These are phyloP conservation scores for Drosophila orosa DNA, from an alignment of 1,140 invertebrate genomes.

Conservation along the genomic window DNA sequence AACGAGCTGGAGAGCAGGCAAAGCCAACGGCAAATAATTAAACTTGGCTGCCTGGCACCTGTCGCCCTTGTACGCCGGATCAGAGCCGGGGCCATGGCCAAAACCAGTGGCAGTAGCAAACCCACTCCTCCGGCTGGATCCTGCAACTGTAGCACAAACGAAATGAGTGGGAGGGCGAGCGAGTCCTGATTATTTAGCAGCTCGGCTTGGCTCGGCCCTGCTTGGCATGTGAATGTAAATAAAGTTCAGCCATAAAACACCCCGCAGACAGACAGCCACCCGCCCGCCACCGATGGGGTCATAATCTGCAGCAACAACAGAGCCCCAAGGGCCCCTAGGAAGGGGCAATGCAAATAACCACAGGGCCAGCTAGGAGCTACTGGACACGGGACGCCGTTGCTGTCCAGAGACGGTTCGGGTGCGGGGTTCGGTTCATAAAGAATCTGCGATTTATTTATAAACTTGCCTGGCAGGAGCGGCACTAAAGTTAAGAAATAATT, in stretches of 20 bases:
- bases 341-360: conserved; percentile 37
- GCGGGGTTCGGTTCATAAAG: conserved; percentile 28
- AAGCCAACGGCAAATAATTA: conserved; percentile 75
- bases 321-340: background rate
- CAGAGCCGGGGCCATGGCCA: conserved; percentile 41
- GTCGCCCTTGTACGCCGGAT: conserved; percentile 56
- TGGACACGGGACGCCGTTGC: conserved; percentile 4
- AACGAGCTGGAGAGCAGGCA: conserved; percentile 21
- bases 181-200: conserved; percentile 46
- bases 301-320: conserved; percentile 57
- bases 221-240: conserved; percentile 71
- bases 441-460: conserved; percentile 71
- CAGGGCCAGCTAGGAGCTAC: conserved; percentile 25
- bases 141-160: conserved; percentile 58
- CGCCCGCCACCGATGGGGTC: conserved; percentile 10
- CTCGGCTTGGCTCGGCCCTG: conserved; percentile 15
- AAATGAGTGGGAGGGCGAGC: conserved; percentile 28
- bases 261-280: conserved; percentile 63
- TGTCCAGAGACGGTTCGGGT: conserved; percentile 5
- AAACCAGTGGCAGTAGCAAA: conserved; percentile 12
- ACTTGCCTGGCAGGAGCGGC: conserved; percentile 22
- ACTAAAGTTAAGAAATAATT: conserved; percentile 71
- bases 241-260: conserved; percentile 74
- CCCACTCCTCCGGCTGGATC: background rate
- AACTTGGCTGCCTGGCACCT: conserved; percentile 72